Evolutionary conservation across 2,113 vertebrate genomes (phyloP).

Genomic region (Platysteira castanea): DNA sequence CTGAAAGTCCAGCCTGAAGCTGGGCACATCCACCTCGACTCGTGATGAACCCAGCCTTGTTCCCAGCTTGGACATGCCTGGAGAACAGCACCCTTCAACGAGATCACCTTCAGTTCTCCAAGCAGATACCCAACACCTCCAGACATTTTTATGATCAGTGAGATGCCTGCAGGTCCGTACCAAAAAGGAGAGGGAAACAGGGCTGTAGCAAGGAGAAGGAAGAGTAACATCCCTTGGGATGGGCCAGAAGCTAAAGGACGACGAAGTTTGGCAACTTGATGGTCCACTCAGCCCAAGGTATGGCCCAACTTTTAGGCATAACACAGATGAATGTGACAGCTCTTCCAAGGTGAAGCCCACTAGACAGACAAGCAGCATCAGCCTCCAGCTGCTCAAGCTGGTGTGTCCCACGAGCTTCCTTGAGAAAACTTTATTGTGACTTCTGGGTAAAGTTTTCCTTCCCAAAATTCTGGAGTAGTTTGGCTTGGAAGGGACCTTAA

Average conservation of each 20-base stretch:
- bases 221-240: background rate
- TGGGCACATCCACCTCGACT: background rate
- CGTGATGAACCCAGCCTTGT: background rate
- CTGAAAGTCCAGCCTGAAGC: background rate
- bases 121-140: background rate
- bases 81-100: background rate
- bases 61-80: background rate
- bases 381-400: background rate
- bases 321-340: background rate
- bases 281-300: background rate
- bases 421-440: background rate
- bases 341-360: background rate
- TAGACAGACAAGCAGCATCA: background rate
- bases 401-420: background rate
- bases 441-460: background rate
- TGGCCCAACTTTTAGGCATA: accelerated
- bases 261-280: background rate
- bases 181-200: background rate
- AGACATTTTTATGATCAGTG: accelerated
- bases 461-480: background rate
- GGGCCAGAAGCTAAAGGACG: background rate
- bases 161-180: background rate
- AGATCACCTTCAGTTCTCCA: background rate
- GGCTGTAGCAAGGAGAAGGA: background rate
- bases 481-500: background rate